Evolutionary conservation across 2,797 vertebrate genomes (phyloP).

Genomic region (Scyliorhinus canicula): DNA sequence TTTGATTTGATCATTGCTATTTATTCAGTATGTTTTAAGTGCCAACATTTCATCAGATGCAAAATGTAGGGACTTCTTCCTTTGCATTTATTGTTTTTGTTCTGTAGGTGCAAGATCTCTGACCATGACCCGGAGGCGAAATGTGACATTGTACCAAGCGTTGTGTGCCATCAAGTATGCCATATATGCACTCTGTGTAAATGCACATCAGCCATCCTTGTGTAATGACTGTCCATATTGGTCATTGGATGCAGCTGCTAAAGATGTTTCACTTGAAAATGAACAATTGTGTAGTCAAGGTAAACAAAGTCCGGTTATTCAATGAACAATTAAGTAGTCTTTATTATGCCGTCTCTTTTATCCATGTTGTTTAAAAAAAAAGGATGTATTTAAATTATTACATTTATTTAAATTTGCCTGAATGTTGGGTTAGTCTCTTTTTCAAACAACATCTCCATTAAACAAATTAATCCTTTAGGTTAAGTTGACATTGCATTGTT

Average conservation of each 20-base stretch:
- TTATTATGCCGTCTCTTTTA: background rate
- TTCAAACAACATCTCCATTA: background rate
- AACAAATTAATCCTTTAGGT: background rate
- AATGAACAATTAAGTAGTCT: background rate
- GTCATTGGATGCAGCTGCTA: conserved; percentile 45
- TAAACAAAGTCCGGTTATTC: conserved; percentile 39
- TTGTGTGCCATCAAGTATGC: conserved; percentile 96
- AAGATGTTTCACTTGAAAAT: conserved; percentile 45
- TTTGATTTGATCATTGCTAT: conserved; percentile 1
- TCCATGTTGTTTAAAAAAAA: background rate
- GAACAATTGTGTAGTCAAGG: conserved; percentile 45
- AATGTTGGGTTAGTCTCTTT: background rate
- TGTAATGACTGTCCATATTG: conserved; percentile 57
- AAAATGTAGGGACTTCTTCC: background rate
- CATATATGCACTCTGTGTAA: conserved; percentile 83
- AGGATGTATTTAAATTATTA: background rate
- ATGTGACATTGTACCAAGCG: conserved; percentile 73
- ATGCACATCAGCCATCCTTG: conserved; percentile 62
- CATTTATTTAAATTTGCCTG: background rate
- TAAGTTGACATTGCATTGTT: background rate
- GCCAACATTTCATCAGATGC: background rate
- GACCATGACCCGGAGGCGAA: conserved; percentile 60
- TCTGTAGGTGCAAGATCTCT: conserved; percentile 39
- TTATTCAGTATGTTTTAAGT: background rate
- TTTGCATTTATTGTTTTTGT: background rate